phyloP scores from a whole-genome alignment of 2,888 invertebrate genomes.

The Acrocera orbiculus region DNA sequence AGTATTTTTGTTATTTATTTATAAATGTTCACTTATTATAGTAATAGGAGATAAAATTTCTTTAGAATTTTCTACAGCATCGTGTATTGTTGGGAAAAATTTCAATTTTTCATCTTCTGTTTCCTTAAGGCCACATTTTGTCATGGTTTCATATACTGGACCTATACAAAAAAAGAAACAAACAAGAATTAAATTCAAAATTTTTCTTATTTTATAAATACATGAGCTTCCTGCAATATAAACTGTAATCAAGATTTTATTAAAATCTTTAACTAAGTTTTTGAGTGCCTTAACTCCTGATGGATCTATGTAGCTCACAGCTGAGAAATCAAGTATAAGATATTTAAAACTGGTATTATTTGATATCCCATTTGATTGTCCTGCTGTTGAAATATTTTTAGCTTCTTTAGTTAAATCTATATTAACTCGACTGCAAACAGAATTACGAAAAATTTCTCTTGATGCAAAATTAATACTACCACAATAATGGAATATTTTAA shows the following conservation, averaged over 20 bases:
- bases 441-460: constrained; percentile 29
- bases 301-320: constrained; percentile 39
- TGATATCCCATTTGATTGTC: constrained; percentile 4
- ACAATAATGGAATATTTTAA: constrained; percentile 45
- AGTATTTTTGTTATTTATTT: too few relatives aligned
- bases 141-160: constrained; percentile 27
- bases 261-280: constrained; percentile 31
- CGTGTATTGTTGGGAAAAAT: constrained; percentile 15
- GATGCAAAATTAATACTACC: constrained; percentile 45
- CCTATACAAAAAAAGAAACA: constrained; percentile 10
- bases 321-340: constrained; percentile 38
- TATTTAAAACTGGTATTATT: constrained; percentile 15
- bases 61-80: constrained; percentile 13
- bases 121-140: constrained; percentile 23
- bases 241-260: constrained; percentile 33
- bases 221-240: constrained; percentile 34
- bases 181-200: constrained; percentile 1
- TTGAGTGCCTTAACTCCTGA: constrained; percentile 35
- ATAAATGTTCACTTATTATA: too few relatives aligned
- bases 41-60: constrained; percentile 1
- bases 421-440: constrained; percentile 9
- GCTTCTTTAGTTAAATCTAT: constrained; percentile 13
- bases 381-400: constrained; percentile 4
- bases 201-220: constrained; percentile 10
- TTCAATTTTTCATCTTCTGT: constrained; percentile 22